Conservation (phyloP, 2,888 invertebrate species). For the Bombyx huttoni region DNA sequence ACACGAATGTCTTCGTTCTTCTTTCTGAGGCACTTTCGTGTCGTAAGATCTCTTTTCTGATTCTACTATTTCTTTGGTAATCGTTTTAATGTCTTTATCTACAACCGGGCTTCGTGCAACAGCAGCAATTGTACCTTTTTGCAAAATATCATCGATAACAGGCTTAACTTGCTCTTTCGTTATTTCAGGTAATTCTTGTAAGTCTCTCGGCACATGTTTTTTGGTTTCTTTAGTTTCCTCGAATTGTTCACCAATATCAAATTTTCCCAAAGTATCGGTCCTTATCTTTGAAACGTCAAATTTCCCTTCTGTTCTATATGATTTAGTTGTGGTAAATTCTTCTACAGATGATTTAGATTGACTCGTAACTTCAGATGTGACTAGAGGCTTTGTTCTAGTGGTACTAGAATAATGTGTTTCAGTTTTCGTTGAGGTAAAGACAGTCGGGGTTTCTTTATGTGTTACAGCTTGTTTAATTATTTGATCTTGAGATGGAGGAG, state of each 20-base stretch:
- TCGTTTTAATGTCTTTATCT: conserved; percentile 50
- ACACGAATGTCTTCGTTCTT: conserved; percentile 61
- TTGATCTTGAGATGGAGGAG: conserved; percentile 13
- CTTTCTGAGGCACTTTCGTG: conserved; percentile 58
- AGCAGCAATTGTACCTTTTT: conserved; percentile 50
- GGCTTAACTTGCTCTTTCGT: conserved; percentile 58
- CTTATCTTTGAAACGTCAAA: conserved; percentile 57
- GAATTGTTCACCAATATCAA: conserved; percentile 32
- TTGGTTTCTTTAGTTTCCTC: conserved; percentile 28
- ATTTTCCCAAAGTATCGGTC: conserved; percentile 52
- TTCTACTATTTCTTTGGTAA: conserved; percentile 50
- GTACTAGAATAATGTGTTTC: conserved; percentile 26
- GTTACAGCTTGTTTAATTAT: conserved; percentile 12
- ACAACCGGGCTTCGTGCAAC: conserved; percentile 44
- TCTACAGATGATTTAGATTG: conserved; percentile 13
- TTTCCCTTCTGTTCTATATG: conserved; percentile 24
- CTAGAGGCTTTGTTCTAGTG: conserved; percentile 20
- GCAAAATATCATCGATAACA: conserved; percentile 56
- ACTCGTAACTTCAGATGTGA: conserved; percentile 18
- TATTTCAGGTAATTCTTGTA: conserved; percentile 38
- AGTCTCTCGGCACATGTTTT: conserved; percentile 31
- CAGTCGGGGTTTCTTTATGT: conserved; percentile 12
- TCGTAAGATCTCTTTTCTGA: conserved; percentile 58
- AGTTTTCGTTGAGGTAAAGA: conserved; percentile 27
- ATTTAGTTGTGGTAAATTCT: conserved; percentile 19